A percentile compares a stretch with the other conserved stretches of the same genome.
phyloP scores from a whole-genome alignment of 2,113 vertebrate genomes.

The Pardalotus punctatus region DNA sequence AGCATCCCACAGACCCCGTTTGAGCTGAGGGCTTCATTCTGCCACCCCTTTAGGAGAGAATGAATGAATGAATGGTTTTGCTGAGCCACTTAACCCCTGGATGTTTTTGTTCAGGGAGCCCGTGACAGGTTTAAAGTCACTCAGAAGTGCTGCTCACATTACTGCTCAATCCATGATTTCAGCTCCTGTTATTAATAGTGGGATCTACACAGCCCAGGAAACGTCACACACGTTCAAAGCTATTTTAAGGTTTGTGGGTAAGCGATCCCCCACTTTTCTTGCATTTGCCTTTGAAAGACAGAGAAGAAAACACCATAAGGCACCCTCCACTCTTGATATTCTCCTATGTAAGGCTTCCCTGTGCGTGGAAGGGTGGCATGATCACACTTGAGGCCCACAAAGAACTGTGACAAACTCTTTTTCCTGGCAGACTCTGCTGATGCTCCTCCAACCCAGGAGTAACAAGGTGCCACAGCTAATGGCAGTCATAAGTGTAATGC shows the following conservation, averaged over 20 bases:
- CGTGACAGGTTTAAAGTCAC: neutral
- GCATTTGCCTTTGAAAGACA: neutral
- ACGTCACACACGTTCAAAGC: neutral
- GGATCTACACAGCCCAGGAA: neutral
- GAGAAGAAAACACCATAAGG: slow-evolving; percentile 34
- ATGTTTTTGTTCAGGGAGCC: neutral
- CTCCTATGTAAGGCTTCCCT: neutral
- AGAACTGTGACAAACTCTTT: neutral
- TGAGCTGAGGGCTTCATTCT: neutral
- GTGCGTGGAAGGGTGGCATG: neutral
- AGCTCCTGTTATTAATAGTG: neutral
- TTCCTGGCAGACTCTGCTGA: neutral
- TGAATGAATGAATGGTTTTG: neutral
- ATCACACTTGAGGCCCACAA: neutral
- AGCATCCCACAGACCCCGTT: neutral
- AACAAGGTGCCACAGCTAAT: neutral
- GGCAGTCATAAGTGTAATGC: neutral
- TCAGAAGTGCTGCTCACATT: neutral
- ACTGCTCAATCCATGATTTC: neutral
- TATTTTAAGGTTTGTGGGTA: neutral
- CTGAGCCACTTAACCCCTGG: neutral
- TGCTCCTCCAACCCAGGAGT: neutral
- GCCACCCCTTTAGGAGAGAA: neutral
- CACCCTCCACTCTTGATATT: neutral
- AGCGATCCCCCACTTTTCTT: neutral